These are phyloP conservation scores for Percina caprodes DNA, from an alignment of 2,113 vertebrate genomes.

Conservation along the genomic window DNA sequence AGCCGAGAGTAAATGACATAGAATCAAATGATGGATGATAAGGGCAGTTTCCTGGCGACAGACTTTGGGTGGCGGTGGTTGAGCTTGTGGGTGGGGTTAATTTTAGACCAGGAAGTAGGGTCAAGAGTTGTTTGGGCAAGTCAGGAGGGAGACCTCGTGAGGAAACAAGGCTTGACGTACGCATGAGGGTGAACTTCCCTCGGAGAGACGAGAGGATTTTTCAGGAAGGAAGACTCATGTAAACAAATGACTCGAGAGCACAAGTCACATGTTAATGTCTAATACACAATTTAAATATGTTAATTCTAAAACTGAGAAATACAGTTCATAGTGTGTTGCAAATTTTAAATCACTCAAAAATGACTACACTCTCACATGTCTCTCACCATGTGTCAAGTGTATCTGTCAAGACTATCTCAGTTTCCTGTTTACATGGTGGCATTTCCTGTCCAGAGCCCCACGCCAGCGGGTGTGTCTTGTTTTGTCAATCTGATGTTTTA, in stretches of 20 bases:
- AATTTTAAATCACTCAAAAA: neutral
- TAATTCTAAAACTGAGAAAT: neutral
- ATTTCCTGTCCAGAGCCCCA: slow-evolving; percentile 71
- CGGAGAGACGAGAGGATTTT: slow-evolving; percentile 13
- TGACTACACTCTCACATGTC: slow-evolving; percentile 1
- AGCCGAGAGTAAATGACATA: slow-evolving; percentile 10
- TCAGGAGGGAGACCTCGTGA: slow-evolving; percentile 40
- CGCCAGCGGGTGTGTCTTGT: slow-evolving; percentile 59
- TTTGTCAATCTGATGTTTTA: slow-evolving; percentile 56
- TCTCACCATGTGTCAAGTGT: neutral
- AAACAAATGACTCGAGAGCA: slow-evolving; percentile 9
- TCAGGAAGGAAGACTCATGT: slow-evolving; percentile 54
- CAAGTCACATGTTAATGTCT: neutral
- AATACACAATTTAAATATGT: neutral
- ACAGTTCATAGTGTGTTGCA: rapidly evolving
- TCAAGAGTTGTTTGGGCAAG: slow-evolving; percentile 53
- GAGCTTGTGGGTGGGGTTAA: slow-evolving; percentile 39
- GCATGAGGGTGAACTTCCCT: slow-evolving; percentile 43
- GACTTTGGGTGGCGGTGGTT: slow-evolving; percentile 54
- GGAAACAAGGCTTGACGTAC: slow-evolving; percentile 64
- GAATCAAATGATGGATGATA: slow-evolving; percentile 59
- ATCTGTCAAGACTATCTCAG: slow-evolving; percentile 57
- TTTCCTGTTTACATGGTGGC: slow-evolving; percentile 77
- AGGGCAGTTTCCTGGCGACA: slow-evolving; percentile 69
- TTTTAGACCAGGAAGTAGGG: slow-evolving; percentile 65